phyloP scores from a whole-genome alignment of 92 coral and sea anemone species.

The Muricea muricata region DNA sequence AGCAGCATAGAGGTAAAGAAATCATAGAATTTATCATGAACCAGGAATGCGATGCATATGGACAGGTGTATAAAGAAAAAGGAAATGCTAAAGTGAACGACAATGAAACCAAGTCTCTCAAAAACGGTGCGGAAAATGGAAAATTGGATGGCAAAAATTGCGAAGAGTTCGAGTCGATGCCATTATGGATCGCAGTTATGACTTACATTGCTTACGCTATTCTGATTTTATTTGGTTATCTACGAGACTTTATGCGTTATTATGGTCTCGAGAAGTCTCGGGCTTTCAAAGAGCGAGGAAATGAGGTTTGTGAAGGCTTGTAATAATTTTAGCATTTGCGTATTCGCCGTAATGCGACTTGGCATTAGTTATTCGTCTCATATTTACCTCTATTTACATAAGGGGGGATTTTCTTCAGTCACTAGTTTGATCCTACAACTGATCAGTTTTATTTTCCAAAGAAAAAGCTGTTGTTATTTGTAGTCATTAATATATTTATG shows the following conservation, averaged over 20 bases:
- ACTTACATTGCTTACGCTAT: slow-evolving; percentile 90
- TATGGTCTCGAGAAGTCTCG: slow-evolving; percentile 90
- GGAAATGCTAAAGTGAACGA: background rate
- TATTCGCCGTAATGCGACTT: too few relatives aligned
- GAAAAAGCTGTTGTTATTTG: background rate
- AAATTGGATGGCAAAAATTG: background rate
- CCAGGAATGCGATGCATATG: background rate
- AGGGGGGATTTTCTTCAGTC: too few relatives aligned
- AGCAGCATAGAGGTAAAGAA: too few relatives aligned
- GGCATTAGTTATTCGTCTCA: too few relatives aligned
- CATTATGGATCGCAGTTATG: slow-evolving; percentile 87
- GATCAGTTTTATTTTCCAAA: too few relatives aligned
- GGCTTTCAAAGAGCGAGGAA: slow-evolving; percentile 82
- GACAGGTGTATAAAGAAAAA: background rate
- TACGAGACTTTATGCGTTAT: slow-evolving; percentile 93
- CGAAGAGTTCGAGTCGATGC: slow-evolving; percentile 95
- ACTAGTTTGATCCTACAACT: too few relatives aligned
- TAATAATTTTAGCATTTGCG: background rate
- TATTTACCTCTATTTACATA: too few relatives aligned
- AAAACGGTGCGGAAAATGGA: slow-evolving; percentile 6
- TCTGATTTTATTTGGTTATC: slow-evolving; percentile 86
- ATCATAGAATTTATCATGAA: background rate
- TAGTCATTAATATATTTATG: too few relatives aligned
- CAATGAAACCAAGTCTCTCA: background rate
- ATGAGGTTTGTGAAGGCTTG: slow-evolving; percentile 75